Conservation (phyloP, 2,888 invertebrate genomes). For the Horisme vitalbata region DNA sequence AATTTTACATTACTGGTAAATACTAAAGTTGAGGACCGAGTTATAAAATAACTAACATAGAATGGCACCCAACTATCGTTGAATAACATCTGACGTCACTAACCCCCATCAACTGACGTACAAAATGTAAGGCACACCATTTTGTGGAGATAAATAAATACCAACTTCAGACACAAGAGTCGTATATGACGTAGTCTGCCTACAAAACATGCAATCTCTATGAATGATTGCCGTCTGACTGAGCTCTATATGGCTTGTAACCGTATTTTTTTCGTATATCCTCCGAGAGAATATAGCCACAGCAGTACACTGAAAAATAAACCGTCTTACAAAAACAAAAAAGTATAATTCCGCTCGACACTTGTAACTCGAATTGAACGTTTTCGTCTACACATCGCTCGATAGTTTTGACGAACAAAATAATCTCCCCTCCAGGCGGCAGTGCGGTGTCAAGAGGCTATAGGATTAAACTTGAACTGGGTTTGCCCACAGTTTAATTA, state of each 20-base stretch:
- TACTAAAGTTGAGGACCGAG: not conserved
- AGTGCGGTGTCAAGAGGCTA: conserved; percentile 81
- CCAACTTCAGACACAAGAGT: conserved; percentile 60
- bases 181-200: conserved; percentile 57
- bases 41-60: conserved; percentile 31
- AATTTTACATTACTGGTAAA: not conserved
- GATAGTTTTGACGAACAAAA: conserved; percentile 81
- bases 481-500: conserved; percentile 80
- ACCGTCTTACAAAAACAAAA: conserved; percentile 52
- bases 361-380: conserved; percentile 58
- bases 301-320: conserved; percentile 55
- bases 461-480: conserved; percentile 82
- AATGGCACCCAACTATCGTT: conserved; percentile 30
- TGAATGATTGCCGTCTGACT: conserved; percentile 68
- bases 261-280: conserved; percentile 60
- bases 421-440: conserved; percentile 73
- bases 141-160: conserved; percentile 62
- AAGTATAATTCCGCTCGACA: conserved; percentile 64
- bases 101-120: conserved; percentile 34
- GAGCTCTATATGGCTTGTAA: conserved; percentile 59
- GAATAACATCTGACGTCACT: conserved; percentile 43
- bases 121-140: conserved; percentile 47
- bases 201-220: conserved; percentile 71
- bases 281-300: conserved; percentile 51
- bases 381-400: conserved; percentile 73